A percentile compares a stretch with the other conserved stretches of the same genome.
Evolutionary conservation across 2,888 invertebrate genomes (phyloP).

Genomic region (Gortyna flavago): DNA sequence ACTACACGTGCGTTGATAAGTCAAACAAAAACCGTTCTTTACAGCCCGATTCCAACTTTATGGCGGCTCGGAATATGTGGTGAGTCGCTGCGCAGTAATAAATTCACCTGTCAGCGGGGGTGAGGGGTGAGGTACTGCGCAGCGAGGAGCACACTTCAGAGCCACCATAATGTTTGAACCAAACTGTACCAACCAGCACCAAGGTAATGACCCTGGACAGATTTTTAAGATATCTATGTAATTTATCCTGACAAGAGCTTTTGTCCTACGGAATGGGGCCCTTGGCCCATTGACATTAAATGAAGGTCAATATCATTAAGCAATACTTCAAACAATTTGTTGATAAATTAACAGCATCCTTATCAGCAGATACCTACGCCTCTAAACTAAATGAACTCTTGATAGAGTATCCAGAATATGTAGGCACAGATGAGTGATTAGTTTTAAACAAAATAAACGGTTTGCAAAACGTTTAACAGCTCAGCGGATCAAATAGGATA

Average conservation of each 20-base stretch:
- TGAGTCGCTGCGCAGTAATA: not conserved
- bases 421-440: not conserved
- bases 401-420: slow-evolving; percentile 1
- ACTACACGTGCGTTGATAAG: not conserved
- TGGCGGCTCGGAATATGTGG: not conserved
- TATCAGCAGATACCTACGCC: slow-evolving; percentile 25
- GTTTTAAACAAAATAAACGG: not conserved
- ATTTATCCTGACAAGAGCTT: not conserved
- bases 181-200: not conserved
- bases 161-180: not conserved
- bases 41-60: not conserved
- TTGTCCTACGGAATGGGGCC: not conserved
- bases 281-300: slow-evolving; percentile 9
- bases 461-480: slow-evolving; percentile 3
- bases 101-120: not conserved
- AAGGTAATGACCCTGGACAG: not conserved
- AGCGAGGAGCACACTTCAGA: not conserved
- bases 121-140: not conserved
- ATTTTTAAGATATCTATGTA: no score
- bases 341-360: slow-evolving; percentile 17
- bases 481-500: slow-evolving; percentile 4
- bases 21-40: not conserved
- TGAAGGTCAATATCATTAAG: slow-evolving; percentile 54
- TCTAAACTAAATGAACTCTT: slow-evolving; percentile 21
- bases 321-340: slow-evolving; percentile 19